phyloP scores from a whole-genome alignment of 2,797 vertebrate genomes.

The Passerculus sandwichensis region DNA sequence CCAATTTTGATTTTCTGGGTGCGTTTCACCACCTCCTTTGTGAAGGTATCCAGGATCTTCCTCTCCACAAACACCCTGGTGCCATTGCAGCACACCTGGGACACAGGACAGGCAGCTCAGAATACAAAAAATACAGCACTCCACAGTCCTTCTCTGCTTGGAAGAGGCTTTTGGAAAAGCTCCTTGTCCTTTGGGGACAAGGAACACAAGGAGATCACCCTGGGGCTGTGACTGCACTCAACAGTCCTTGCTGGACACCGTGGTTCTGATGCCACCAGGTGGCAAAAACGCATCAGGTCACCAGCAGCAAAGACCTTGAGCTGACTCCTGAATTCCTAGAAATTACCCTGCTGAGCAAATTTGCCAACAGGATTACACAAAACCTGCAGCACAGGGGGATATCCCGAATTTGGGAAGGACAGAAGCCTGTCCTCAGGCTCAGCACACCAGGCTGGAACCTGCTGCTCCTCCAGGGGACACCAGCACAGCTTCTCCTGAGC shows the following conservation, averaged over 20 bases:
- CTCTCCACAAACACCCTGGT: conserved; percentile 94
- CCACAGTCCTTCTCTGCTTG: background rate
- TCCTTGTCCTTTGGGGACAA: background rate
- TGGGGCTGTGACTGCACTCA: background rate
- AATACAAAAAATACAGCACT: background rate
- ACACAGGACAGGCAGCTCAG: background rate
- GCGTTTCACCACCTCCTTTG: conserved; percentile 88
- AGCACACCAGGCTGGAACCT: background rate
- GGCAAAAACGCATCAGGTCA: background rate
- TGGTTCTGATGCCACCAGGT: background rate
- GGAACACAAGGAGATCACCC: background rate
- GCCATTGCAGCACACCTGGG: conserved; percentile 94
- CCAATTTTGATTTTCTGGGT: conserved; percentile 89
- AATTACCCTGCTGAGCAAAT: fast-evolving
- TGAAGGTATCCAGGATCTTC: conserved; percentile 88
- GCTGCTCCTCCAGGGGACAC: background rate
- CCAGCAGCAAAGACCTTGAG: background rate
- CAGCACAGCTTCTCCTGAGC: background rate
- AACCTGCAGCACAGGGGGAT: background rate
- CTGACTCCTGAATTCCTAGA: background rate
- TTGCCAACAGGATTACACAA: background rate
- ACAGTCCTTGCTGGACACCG: background rate
- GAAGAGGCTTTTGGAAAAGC: background rate
- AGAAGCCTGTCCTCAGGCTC: background rate
- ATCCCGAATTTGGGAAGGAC: background rate